phyloP scores from a whole-genome alignment of 37 sponge, comb jelly and placozoan species.

The Geodia barretti region DNA sequence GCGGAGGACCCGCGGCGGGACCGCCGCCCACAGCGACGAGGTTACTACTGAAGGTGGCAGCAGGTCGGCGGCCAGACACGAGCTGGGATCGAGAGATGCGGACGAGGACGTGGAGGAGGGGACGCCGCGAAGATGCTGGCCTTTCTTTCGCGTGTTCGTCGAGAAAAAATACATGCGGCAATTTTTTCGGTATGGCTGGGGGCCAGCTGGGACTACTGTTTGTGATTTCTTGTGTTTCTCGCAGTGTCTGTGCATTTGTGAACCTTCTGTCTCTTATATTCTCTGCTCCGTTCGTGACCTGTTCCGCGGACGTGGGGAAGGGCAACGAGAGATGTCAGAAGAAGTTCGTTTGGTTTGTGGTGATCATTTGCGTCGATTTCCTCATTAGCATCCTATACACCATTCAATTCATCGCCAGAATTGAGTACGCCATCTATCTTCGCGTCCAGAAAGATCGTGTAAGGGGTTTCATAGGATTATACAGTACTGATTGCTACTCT shows the following conservation, averaged over 20 bases:
- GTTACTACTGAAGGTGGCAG: too few relatives aligned
- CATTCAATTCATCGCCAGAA: slow-evolving; percentile 11
- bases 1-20: neutral
- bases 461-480: neutral
- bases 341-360: slow-evolving; percentile 14
- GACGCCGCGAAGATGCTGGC: neutral
- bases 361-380: slow-evolving; percentile 39
- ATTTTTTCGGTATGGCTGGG: slow-evolving; percentile 42
- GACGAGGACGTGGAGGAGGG: slow-evolving; percentile 3
- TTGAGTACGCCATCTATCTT: slow-evolving; percentile 18
- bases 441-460: neutral
- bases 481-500: neutral
- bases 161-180: slow-evolving; percentile 2
- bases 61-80: neutral
- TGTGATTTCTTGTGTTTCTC: too few relatives aligned
- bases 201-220: too few relatives aligned
- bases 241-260: slow-evolving; percentile 16
- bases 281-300: slow-evolving; percentile 25
- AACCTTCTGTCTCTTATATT: slow-evolving; percentile 43
- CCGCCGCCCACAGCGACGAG: neutral
- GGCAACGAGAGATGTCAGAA: neutral
- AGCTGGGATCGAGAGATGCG: neutral
- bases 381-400: slow-evolving; percentile 41
- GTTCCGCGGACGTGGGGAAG: neutral
- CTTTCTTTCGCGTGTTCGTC: slow-evolving; percentile 21